Percentiles rank a stretch among this genome's conserved stretches.
Conservation (phyloP, 2,888 invertebrate species). For the Pseudeuparius sepicola region DNA sequence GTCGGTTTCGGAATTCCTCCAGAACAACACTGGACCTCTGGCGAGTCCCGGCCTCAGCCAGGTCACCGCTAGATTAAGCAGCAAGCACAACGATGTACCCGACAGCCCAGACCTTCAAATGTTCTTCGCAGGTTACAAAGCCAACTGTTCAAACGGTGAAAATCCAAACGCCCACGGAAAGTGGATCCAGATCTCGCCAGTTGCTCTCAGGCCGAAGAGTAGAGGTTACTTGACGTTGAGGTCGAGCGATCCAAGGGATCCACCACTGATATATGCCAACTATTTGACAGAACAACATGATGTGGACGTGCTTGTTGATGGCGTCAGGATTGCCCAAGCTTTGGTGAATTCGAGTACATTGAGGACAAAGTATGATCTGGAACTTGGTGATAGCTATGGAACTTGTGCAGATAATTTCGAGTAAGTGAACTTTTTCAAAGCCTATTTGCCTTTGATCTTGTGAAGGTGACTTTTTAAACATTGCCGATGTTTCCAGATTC, state of each 20-base stretch:
- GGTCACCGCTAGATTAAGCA: conserved; percentile 17
- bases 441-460: too few relatives aligned
- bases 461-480: conserved; percentile 4
- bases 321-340: conserved; percentile 46
- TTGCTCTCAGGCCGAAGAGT: conserved; percentile 56
- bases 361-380: conserved; percentile 48
- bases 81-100: conserved; percentile 22
- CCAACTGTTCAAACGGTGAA: conserved; percentile 43
- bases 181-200: conserved; percentile 43
- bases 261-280: conserved; percentile 68
- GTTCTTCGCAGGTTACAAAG: conserved; percentile 53
- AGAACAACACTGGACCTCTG: conserved; percentile 48
- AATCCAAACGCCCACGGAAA: conserved; percentile 27
- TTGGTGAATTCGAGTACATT: conserved; percentile 49
- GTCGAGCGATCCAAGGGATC: conserved; percentile 55
- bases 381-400: conserved; percentile 41
- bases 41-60: too few relatives aligned
- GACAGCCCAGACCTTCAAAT: conserved; percentile 54
- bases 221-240: conserved; percentile 53
- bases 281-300: conserved; percentile 63
- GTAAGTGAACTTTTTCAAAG: too few relatives aligned
- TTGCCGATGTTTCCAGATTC: conserved; percentile 28
- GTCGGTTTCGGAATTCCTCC: conserved; percentile 47
- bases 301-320: conserved; percentile 51
- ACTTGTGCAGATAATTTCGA: conserved; percentile 39